Percentiles rank a stretch among this genome's conserved stretches.
Conservation (phyloP, 2,888 invertebrate genomes). For the Phalangium opilio region DNA sequence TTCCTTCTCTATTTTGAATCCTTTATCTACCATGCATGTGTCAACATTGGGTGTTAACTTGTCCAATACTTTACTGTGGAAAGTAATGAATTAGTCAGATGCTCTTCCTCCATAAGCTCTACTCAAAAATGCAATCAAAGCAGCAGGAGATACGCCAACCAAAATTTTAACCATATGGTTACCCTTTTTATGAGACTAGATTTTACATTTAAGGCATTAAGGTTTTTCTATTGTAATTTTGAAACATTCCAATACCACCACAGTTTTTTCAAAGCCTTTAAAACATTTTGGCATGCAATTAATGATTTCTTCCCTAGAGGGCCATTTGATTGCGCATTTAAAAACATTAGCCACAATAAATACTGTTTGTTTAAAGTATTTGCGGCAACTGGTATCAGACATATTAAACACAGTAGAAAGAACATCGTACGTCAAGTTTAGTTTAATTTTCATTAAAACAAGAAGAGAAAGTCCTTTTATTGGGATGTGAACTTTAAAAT, state of each 20-base stretch:
- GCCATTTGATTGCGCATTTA: not conserved
- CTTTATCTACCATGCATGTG: constrained; percentile 4
- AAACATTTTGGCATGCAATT: not conserved
- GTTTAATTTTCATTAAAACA: no score
- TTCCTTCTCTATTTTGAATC: constrained; percentile 3
- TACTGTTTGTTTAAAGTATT: no score
- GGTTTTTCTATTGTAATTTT: constrained; percentile 5
- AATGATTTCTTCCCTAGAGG: not conserved
- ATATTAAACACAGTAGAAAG: no score
- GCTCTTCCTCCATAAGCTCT: constrained; percentile 6
- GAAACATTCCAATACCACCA: constrained; percentile 3
- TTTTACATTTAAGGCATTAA: constrained; percentile 2
- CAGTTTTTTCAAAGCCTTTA: not conserved
- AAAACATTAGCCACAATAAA: not conserved
- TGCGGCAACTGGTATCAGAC: no score
- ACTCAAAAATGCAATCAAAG: constrained; percentile 1
- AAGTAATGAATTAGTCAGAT: not conserved
- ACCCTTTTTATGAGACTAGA: constrained; percentile 5
- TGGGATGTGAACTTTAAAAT: no score
- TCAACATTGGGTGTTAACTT: constrained; percentile 3
- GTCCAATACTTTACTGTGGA: not conserved
- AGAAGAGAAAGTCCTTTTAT: no score
- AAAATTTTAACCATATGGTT: constrained; percentile 1
- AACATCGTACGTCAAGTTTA: no score
- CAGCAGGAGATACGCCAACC: constrained; percentile 3